Evolutionary conservation across 1,140 invertebrate species (phyloP), one percentile per base, ranked within the genome.

Genomic region (Charaxes varanes): DNA sequence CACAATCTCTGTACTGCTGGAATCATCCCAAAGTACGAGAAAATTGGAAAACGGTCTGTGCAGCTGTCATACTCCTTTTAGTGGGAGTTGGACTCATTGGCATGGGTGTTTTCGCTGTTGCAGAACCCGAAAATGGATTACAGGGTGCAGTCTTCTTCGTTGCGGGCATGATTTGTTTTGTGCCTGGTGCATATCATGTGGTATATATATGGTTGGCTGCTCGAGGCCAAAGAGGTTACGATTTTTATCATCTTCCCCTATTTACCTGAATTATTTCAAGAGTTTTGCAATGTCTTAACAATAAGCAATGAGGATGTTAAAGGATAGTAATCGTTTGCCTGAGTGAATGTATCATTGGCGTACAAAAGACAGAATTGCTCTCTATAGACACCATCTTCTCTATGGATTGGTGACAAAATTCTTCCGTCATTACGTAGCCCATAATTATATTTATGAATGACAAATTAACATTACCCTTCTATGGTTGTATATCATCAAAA

Each of bases 31-130:
- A 94, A 83, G 90, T 94, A 13, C 79, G 88, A 51, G 92, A 95
- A 66, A 94, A 95, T 67, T 94, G 93, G 93, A 90, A 92, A 66
- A 92, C 93, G 52, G 92, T 95, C 2, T 84, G 92, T 46, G 92
- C 91, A 15, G 92, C 93, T 4, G 89, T 93, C 44, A 88, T 90
- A 31, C 80, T 94, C 16, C 84, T 94, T 1, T 64, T 94, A 11
- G 89, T 94, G 8, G 93, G 93, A 57, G 86, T 91, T n/a, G 92
- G 91, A 14, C 83, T 93, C 5, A 84, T 93, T 31, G 85, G 88
- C 8, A 91, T 91, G 69, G 92, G 92, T n/a, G 86, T 91, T 2
- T 88, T 91, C 30, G 90, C 92, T 21, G 87, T 92, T 10, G 83
- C 91, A 47, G 79, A 89, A 81, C 88, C 88, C 2, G 84, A 88